Conservation (phyloP, 2,113 vertebrate genomes). For the Mirounga angustirostris region DNA sequence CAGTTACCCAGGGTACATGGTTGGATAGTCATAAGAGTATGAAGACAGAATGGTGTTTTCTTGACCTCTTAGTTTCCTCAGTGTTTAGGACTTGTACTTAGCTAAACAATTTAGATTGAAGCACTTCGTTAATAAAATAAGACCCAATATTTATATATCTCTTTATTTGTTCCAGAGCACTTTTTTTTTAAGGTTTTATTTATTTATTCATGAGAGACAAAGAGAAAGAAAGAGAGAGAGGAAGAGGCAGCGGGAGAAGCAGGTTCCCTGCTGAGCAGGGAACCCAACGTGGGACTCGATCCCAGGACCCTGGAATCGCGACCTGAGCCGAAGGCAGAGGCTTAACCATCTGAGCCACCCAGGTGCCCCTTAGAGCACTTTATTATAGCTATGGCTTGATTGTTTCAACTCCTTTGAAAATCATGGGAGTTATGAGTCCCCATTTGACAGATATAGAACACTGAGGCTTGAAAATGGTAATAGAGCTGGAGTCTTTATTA, state of each 20-base stretch:
- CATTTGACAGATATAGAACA: neutral
- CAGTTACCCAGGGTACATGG: neutral
- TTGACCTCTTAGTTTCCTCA: neutral
- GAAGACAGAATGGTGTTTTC: neutral
- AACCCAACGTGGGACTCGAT: too few species aligned
- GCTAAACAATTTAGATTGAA: neutral
- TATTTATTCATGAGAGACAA: too few species aligned
- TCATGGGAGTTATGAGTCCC: neutral
- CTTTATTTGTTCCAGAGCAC: slow-evolving; percentile 26
- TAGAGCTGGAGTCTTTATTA: neutral
- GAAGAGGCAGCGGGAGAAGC: too few species aligned
- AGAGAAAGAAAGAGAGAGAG: too few species aligned
- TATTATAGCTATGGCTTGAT: neutral
- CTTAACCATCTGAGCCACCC: too few species aligned
- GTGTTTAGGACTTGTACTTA: neutral
- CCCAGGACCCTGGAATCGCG: too few species aligned
- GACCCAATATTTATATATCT: neutral
- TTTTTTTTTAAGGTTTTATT: neutral
- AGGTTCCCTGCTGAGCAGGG: too few species aligned
- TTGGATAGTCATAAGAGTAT: neutral
- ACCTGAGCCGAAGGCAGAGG: too few species aligned
- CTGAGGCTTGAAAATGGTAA: neutral
- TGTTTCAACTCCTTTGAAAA: neutral
- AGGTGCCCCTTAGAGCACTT: neutral
- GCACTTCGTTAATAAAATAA: neutral